Percentiles rank a stretch among this genome's conserved stretches.
Conservation (phyloP, 1,140 invertebrate species). For the Micrasema longulum region DNA sequence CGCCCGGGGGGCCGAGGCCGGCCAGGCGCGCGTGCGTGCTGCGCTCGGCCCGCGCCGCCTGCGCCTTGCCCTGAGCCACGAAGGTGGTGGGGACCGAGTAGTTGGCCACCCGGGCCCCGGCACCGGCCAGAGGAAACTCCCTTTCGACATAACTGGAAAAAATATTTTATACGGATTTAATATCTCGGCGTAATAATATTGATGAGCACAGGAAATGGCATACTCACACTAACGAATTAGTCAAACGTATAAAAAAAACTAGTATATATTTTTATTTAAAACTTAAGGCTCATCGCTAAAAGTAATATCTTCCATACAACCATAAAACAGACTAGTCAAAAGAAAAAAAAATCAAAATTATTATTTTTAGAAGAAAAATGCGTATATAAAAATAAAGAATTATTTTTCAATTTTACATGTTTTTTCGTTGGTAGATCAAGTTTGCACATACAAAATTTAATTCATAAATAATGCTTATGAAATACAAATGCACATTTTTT, state of each 20-base stretch:
- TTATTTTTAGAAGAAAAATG: no score
- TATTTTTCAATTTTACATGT: no score
- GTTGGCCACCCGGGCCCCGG: conserved; percentile 35
- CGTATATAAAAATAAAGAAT: no score
- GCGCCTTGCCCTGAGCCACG: conserved; percentile 56
- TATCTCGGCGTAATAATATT: neutral
- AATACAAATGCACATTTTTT: no score
- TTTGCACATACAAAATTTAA: no score
- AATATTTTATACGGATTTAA: neutral
- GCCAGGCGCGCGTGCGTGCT: conserved; percentile 55
- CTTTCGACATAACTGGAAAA: conserved; percentile 57
- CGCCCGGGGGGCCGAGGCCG: conserved; percentile 44
- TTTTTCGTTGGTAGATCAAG: no score
- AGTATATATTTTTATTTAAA: neutral
- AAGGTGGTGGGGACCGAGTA: conserved; percentile 58
- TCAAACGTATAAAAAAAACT: neutral
- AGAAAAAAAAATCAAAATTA: no score
- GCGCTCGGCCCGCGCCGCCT: conserved; percentile 58
- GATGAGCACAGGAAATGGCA: neutral
- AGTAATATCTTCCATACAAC: neutral
- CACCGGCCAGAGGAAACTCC: conserved; percentile 56
- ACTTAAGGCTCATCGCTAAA: neutral
- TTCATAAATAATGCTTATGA: no score
- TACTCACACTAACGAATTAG: neutral
- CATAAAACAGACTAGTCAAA: neutral